Base-by-base conservation (phyloP, 2,888 invertebrate species). In the Drosophila pseudotakahashii region DNA sequence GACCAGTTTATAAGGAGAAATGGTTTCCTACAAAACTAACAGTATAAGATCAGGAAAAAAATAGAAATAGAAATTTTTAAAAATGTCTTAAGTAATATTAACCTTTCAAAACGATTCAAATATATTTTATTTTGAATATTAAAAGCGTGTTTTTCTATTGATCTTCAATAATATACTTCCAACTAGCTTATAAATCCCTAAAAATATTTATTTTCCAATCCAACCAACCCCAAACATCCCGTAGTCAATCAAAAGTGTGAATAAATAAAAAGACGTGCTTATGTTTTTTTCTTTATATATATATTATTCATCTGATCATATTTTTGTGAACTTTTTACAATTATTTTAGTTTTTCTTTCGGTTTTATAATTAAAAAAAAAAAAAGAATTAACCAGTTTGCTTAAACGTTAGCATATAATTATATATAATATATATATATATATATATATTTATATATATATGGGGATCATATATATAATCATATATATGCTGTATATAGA, bases 281-380 rank as follows among this genome's bases (percentile, higher is more conserved):
- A 14, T 52, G 34, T 60, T 34, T 73, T 63, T 67, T 70, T 77
- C 70, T 69, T 61, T 86, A 57, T 87, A 80, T 82, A 85, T 85
- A 85, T 85, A 86, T 79, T 85, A 85, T 85, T 85, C 81, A 85
- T 88, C 81, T 86, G 83, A 88, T 86, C 82, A 81, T 85, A 85
- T 81, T 82, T 84, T 84, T 88, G 79, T 87, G 75, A 87, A 84
- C 87, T 84, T 87, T 85, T 82, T 85, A 85, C 87, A 85, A 81
- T 84, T 87, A 85, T 81, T 85, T 85, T 85, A 79, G 73, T 66
- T 69, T 70, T 70, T 70, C 54, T 69, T 70, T 70, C 53, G 61
- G 75, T 82, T 71, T 77, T 77, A 86, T 78, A 78, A 81, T 79
- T 79, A 79, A 68, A 53, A 67, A 82, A 83, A 83, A 19, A 82